Conservation (phyloP, 2,888 invertebrate species). For the Rhingia rostrata region DNA sequence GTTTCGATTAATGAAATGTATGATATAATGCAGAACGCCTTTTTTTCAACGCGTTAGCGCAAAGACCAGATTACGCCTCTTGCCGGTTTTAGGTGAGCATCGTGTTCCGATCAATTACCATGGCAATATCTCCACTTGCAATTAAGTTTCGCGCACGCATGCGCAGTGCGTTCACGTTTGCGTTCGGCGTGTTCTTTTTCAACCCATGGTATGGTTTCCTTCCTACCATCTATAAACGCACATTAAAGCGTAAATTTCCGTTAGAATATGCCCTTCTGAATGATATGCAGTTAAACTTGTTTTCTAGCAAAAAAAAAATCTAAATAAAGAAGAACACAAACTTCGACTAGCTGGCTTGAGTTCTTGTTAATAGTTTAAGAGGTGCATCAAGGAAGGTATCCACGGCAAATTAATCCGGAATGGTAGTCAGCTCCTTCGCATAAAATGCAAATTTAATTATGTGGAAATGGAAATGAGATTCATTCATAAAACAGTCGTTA, state of each 20-base stretch:
- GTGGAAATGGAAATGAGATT: constrained; percentile 63
- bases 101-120: constrained; percentile 68
- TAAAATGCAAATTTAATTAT: constrained; percentile 64
- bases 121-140: constrained; percentile 62
- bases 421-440: constrained; percentile 23
- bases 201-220: constrained; percentile 20
- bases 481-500: constrained; percentile 65
- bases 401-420: constrained; percentile 28
- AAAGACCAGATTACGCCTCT: constrained; percentile 33
- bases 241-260: constrained; percentile 63
- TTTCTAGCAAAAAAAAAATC: background rate
- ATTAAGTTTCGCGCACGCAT: constrained; percentile 62
- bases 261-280: constrained; percentile 68
- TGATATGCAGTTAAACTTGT: constrained; percentile 30
- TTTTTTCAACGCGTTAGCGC: constrained; percentile 6
- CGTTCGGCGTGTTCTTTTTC: constrained; percentile 39
- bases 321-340: background rate
- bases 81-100: constrained; percentile 56
- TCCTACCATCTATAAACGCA: constrained; percentile 11
- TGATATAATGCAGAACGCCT: constrained; percentile 47
- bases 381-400: constrained; percentile 16
- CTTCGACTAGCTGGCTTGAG: constrained; percentile 8
- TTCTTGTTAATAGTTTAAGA: constrained; percentile 41
- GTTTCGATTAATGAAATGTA: constrained; percentile 71
- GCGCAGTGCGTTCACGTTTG: constrained; percentile 44